Conservation (phyloP, 2,797 vertebrate genomes). For the Ctenosaura bakeri region DNA sequence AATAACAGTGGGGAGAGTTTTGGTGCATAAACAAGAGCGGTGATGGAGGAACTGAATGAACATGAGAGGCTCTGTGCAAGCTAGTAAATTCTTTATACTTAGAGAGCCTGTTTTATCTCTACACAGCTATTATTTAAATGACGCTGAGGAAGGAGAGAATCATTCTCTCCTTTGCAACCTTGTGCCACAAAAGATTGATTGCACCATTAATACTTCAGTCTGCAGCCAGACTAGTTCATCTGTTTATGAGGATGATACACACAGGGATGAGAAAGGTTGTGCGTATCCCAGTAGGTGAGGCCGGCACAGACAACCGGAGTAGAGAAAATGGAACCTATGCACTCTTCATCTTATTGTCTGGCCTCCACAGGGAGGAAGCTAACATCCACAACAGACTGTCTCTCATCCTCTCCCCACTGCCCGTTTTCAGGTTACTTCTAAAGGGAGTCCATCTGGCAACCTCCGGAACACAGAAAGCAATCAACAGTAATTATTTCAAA, state of each 20-base stretch:
- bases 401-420: not conserved
- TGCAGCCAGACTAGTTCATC: constrained; percentile 40
- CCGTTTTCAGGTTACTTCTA: constrained; percentile 13
- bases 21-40: not conserved
- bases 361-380: constrained; percentile 26
- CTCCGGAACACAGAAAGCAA: not conserved
- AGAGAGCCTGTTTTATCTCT: not conserved
- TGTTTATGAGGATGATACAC: constrained; percentile 39
- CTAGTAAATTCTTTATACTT: fast-evolving
- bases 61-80: fast-evolving
- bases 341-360: constrained; percentile 25
- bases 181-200: constrained; percentile 51
- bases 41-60: not conserved
- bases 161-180: constrained; percentile 38
- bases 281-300: constrained; percentile 43
- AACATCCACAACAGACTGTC: constrained; percentile 28
- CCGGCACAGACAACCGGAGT: constrained; percentile 55
- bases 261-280: constrained; percentile 26
- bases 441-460: not conserved
- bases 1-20: not conserved
- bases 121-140: not conserved
- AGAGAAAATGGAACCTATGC: constrained; percentile 30
- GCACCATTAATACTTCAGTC: constrained; percentile 50
- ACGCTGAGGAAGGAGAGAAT: constrained; percentile 27
- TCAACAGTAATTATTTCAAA: not conserved